A percentile compares a stretch with the other conserved stretches of the same genome.
Evolutionary conservation across 2,797 vertebrate species (phyloP).

Genomic region (Neosalanx taihuensis): DNA sequence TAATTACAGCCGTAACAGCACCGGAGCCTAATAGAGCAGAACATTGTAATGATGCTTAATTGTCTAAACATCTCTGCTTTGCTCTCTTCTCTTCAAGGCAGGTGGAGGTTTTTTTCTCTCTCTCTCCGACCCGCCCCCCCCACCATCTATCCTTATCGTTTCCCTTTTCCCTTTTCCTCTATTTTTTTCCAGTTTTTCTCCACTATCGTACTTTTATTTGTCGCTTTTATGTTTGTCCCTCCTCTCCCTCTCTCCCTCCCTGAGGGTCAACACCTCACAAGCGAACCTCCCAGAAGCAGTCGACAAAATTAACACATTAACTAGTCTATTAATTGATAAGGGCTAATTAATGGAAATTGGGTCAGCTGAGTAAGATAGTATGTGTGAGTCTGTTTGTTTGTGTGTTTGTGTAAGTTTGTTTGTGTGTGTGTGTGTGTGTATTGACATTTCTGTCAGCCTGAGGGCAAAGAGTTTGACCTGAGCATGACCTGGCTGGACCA

Average conservation of each 20-base stretch:
- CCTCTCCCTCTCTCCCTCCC: too few relatives aligned
- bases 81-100: too few relatives aligned
- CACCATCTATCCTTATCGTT: too few relatives aligned
- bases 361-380: conserved; percentile 77
- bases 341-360: conserved; percentile 82
- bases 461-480: conserved; percentile 73
- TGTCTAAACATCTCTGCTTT: not conserved
- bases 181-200: not conserved
- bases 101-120: too few relatives aligned
- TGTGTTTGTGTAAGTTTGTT: too few relatives aligned
- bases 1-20: conserved; percentile 3
- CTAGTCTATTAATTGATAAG: conserved; percentile 81
- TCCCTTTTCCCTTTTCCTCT: not conserved
- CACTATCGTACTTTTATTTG: too few relatives aligned
- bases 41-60: not conserved
- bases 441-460: conserved; percentile 76
- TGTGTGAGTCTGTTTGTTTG: conserved; percentile 41
- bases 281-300: conserved; percentile 58
- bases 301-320: conserved; percentile 71
- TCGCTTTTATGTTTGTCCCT: too few relatives aligned
- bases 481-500: conserved; percentile 65
- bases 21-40: not conserved
- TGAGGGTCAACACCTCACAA: not conserved
- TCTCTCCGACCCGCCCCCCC: too few relatives aligned
- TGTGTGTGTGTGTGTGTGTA: conserved; percentile 58